Evolutionary conservation across 1,140 invertebrate species (phyloP).

Genomic region (Ceratosolen solmsi): DNA sequence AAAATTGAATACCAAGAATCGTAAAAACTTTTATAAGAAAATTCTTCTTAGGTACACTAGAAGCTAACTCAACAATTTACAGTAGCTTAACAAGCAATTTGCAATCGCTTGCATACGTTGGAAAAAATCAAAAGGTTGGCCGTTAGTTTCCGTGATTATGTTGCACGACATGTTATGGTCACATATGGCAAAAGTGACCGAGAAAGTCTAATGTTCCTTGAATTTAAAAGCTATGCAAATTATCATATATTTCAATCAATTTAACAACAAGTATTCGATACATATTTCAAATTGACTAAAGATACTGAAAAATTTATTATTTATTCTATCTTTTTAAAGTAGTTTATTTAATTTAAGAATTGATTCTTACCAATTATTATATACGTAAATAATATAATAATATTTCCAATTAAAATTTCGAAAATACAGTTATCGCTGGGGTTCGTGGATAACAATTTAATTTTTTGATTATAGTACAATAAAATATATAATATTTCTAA

Average conservation of each 20-base stretch:
- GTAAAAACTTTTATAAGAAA: background rate
- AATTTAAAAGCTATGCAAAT: background rate
- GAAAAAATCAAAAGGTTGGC: background rate
- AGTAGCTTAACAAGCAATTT: constrained; percentile 9
- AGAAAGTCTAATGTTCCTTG: background rate
- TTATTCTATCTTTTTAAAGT: background rate
- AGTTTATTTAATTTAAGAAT: background rate
- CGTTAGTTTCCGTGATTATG: background rate
- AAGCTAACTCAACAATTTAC: background rate
- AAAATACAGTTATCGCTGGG: too few relatives aligned
- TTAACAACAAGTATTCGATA: background rate
- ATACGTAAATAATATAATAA: too few relatives aligned
- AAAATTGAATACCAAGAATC: background rate
- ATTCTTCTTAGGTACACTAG: background rate
- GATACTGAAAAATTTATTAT: background rate
- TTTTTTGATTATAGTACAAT: too few relatives aligned
- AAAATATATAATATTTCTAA: too few relatives aligned
- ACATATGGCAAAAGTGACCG: background rate
- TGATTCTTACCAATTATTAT: too few relatives aligned
- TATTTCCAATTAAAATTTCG: too few relatives aligned
- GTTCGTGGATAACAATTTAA: too few relatives aligned
- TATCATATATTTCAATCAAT: background rate
- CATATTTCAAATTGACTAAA: background rate
- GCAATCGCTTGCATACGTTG: background rate
- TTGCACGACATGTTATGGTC: background rate